Conservation (phyloP, 2,797 vertebrate species). For the Onychomys torridus region DNA sequence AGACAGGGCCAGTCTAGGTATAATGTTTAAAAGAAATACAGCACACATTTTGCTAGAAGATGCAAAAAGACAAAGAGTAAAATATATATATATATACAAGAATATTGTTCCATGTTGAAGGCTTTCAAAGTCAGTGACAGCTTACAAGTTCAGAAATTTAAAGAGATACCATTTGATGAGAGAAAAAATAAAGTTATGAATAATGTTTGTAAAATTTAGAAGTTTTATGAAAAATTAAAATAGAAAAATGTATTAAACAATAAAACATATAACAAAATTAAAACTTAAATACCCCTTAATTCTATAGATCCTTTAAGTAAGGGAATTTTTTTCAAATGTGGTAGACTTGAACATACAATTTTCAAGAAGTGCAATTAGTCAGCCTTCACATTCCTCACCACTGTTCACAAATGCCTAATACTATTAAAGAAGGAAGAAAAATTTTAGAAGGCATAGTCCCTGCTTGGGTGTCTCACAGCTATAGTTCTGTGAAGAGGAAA, state of each 20-base stretch:
- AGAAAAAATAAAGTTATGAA: neutral
- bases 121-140: neutral
- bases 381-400: neutral
- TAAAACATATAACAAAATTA: neutral
- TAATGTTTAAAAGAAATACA: neutral
- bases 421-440: neutral
- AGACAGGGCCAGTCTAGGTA: neutral
- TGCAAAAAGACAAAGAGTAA: neutral
- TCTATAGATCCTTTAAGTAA: neutral
- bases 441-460: neutral
- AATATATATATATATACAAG: too few species aligned
- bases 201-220: neutral
- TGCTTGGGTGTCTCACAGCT: neutral
- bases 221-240: neutral
- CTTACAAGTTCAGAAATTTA: neutral
- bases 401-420: neutral
- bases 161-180: neutral
- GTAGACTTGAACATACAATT: neutral
- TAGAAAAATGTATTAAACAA: neutral
- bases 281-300: neutral
- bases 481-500: too few species aligned
- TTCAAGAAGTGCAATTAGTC: neutral
- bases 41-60: neutral
- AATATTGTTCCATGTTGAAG: neutral
- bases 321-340: neutral